These are phyloP conservation scores for Gonatopus flavifemur DNA, from an alignment of 1,140 invertebrate species.

Conservation along the genomic window DNA sequence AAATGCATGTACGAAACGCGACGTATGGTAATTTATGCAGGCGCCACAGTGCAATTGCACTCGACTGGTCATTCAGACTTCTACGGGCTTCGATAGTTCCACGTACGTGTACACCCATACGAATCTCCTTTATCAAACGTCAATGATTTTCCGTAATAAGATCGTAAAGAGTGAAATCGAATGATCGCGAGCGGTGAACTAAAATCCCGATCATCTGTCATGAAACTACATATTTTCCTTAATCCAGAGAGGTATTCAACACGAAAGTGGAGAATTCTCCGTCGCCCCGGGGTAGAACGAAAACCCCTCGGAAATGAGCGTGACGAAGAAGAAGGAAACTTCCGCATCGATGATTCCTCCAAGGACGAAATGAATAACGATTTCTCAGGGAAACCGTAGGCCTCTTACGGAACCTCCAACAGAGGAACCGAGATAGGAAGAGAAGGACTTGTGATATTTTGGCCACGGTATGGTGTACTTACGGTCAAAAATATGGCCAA, in stretches of 20 bases:
- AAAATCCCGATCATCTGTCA: too few relatives aligned
- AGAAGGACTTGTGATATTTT: slow-evolving; percentile 44
- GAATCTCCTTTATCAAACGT: too few relatives aligned
- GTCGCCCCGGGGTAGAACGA: neutral
- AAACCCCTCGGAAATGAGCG: slow-evolving; percentile 19
- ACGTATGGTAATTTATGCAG: slow-evolving; percentile 30
- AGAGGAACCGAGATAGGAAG: neutral
- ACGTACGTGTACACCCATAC: too few relatives aligned
- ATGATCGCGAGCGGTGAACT: too few relatives aligned
- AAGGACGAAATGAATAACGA: slow-evolving; percentile 32
- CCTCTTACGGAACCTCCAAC: neutral
- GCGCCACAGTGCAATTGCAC: slow-evolving; percentile 29
- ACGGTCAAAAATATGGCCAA: slow-evolving; percentile 51
- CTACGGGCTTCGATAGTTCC: too few relatives aligned
- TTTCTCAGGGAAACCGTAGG: slow-evolving; percentile 28
- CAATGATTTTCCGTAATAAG: too few relatives aligned
- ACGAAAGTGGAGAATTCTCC: too few relatives aligned
- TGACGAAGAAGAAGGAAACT: slow-evolving; percentile 20
- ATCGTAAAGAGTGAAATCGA: too few relatives aligned
- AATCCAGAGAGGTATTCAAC: too few relatives aligned
- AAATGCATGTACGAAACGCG: slow-evolving; percentile 12
- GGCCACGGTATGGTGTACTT: slow-evolving; percentile 50
- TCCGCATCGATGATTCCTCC: slow-evolving; percentile 29
- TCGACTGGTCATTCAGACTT: too few relatives aligned
- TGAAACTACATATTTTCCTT: too few relatives aligned